Percentiles rank a stretch among this genome's conserved stretches.
phyloP scores from a whole-genome alignment of 2,888 invertebrate species.

The Ferrisia virgata region DNA sequence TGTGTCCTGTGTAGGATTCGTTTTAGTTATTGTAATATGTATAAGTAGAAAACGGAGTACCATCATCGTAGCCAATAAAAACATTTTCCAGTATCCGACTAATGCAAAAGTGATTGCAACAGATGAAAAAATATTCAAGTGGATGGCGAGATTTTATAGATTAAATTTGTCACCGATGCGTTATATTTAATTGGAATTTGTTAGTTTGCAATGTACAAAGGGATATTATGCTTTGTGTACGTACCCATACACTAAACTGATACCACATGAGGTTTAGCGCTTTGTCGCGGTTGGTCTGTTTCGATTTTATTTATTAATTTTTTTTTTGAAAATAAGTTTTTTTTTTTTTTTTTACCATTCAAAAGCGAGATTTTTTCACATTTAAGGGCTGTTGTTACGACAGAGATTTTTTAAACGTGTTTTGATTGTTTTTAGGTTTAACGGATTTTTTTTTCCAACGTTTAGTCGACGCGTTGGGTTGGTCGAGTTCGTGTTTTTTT shows the following conservation, averaged over 20 bases:
- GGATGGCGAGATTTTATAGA: not conserved
- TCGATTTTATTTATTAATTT: no score
- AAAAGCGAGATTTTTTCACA: not conserved
- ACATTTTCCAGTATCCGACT: not conserved
- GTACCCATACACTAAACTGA: no score
- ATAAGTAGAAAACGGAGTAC: no score
- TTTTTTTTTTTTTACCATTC: not conserved
- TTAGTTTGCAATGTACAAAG: not conserved
- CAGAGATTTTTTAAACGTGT: not conserved
- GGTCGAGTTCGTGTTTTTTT: not conserved
- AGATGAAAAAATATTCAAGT: not conserved
- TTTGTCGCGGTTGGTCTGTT: not conserved
- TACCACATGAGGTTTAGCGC: not conserved
- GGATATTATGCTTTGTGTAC: not conserved
- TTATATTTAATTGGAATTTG: conserved; percentile 11
- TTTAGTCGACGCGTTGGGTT: not conserved
- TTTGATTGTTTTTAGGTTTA: not conserved
- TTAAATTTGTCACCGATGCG: conserved; percentile 10
- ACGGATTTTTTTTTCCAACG: not conserved
- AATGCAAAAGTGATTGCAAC: not conserved
- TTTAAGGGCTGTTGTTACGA: not conserved
- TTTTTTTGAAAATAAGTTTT: no score
- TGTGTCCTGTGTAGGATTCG: not conserved
- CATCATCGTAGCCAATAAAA: not conserved
- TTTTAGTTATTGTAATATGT: not conserved